Evolutionary conservation across 2,797 vertebrate genomes (phyloP).

Genomic region (Cuniculus paca): DNA sequence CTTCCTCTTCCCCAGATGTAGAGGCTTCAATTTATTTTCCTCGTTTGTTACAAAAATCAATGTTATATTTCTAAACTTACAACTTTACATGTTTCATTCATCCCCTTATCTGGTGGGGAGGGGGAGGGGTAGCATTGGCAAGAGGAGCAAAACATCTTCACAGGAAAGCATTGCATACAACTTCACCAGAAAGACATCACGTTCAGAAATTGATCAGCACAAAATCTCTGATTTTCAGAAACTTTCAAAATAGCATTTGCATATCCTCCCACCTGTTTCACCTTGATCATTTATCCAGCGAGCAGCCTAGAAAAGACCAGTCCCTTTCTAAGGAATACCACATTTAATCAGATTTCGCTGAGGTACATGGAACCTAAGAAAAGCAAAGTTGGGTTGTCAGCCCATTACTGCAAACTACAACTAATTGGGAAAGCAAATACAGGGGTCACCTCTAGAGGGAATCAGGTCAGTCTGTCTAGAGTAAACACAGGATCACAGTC

Average conservation of each 20-base stretch:
- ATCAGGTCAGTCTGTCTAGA: background rate
- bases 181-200: background rate
- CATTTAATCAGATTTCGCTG: background rate
- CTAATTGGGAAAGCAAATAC: background rate
- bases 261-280: background rate
- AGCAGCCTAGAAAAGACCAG: background rate
- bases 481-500: background rate
- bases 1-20: background rate
- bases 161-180: background rate
- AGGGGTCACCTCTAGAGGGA: background rate
- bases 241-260: background rate
- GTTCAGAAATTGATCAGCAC: background rate
- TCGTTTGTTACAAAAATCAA: background rate
- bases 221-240: constrained; percentile 37
- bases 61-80: background rate
- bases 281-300: background rate
- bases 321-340: background rate
- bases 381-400: background rate
- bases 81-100: constrained; percentile 4
- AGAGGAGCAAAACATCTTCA: background rate
- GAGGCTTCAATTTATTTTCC: background rate
- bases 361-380: background rate
- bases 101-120: background rate
- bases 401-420: background rate
- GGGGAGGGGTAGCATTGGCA: background rate